Conservation (phyloP, 2,797 vertebrate species). For the Borostomias antarcticus region DNA sequence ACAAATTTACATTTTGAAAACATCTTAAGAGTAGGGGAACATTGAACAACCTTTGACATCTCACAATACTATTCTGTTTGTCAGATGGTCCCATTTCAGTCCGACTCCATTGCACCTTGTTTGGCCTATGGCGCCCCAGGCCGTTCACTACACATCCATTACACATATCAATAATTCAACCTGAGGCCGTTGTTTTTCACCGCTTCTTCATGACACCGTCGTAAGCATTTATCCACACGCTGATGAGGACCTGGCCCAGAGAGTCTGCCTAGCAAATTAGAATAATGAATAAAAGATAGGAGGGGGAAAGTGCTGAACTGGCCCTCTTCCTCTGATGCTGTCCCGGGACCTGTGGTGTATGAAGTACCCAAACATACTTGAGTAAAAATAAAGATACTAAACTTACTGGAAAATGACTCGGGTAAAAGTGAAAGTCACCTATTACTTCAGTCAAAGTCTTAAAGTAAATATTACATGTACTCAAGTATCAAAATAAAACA, state of each 20-base stretch:
- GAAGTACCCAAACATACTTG: too few species aligned
- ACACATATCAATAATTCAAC: constrained; percentile 60
- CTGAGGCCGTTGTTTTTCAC: constrained; percentile 48
- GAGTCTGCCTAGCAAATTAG: constrained; percentile 58
- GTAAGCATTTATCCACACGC: constrained; percentile 52
- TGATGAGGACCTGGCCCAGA: constrained; percentile 26
- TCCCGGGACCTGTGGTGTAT: constrained; percentile 50
- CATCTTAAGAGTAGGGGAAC: too few species aligned
- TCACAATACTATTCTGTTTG: too few species aligned
- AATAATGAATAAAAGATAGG: constrained; percentile 73
- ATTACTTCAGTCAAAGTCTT: too few species aligned
- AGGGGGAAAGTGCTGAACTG: constrained; percentile 54
- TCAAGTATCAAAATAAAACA: too few species aligned
- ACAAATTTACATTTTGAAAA: neutral
- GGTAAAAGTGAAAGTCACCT: too few species aligned
- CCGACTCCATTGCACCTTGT: neutral
- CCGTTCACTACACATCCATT: constrained; percentile 38
- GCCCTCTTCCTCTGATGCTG: constrained; percentile 30
- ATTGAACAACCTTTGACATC: too few species aligned
- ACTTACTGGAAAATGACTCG: too few species aligned
- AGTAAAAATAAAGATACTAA: too few species aligned
- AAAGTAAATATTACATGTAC: too few species aligned
- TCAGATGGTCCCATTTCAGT: too few species aligned
- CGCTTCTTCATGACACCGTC: constrained; percentile 51
- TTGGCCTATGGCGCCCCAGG: neutral